These are phyloP conservation scores for Amblyraja radiata DNA, from an alignment of 2,797 vertebrate genomes.

Conservation along the genomic window DNA sequence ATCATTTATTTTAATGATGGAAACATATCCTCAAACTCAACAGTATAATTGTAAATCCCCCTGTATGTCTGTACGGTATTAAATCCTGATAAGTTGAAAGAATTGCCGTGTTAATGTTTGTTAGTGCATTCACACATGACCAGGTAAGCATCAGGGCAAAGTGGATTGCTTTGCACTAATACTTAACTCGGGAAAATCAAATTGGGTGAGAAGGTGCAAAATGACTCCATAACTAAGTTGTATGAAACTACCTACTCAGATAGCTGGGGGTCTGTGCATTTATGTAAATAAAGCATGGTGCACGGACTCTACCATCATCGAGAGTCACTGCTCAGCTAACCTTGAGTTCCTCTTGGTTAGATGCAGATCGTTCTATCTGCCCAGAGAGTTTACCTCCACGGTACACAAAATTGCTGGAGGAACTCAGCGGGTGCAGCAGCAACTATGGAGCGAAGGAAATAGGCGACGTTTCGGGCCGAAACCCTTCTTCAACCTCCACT, in stretches of 20 bases:
- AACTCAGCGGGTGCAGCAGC: too few species aligned
- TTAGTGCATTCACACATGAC: not conserved
- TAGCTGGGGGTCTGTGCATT: too few species aligned
- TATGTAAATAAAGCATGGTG: too few species aligned
- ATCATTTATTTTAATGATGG: not conserved
- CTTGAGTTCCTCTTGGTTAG: too few species aligned
- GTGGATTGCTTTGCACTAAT: not conserved
- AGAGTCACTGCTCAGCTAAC: too few species aligned
- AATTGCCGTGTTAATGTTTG: not conserved
- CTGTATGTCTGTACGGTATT: not conserved
- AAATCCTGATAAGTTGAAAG: slow-evolving; percentile 18
- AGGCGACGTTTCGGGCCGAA: too few species aligned
- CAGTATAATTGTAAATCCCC: not conserved
- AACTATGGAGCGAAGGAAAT: too few species aligned
- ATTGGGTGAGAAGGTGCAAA: not conserved
- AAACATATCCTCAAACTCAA: not conserved
- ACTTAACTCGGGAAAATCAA: not conserved
- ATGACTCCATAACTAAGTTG: not conserved
- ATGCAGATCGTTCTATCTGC: too few species aligned
- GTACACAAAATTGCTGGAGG: too few species aligned
- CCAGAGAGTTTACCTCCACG: too few species aligned
- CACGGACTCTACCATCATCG: too few species aligned
- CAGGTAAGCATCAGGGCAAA: not conserved
- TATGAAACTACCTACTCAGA: not conserved
- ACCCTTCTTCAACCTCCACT: too few species aligned